These are phyloP conservation scores for Acleris literana DNA, from an alignment of 2,888 invertebrate species.

Conservation along the genomic window DNA sequence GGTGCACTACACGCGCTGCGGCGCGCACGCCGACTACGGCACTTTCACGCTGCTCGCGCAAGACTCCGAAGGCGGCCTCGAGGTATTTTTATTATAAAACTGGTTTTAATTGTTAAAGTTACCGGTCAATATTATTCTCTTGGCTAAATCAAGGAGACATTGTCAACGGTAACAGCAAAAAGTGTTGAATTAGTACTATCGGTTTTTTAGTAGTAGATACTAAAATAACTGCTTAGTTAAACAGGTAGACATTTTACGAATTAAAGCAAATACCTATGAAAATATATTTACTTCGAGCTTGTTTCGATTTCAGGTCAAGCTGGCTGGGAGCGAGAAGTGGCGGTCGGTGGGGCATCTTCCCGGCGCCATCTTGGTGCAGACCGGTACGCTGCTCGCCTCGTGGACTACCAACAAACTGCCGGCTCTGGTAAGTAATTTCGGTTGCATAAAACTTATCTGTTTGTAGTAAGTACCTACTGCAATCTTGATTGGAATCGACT, in stretches of 20 bases:
- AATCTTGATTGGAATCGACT: too few species aligned
- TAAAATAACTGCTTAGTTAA: too few species aligned
- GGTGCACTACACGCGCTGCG: slow-evolving; percentile 84
- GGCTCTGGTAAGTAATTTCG: slow-evolving; percentile 84
- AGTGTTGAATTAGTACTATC: too few species aligned
- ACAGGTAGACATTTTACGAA: too few species aligned
- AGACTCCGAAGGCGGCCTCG: slow-evolving; percentile 90
- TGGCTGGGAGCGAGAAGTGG: slow-evolving; percentile 87
- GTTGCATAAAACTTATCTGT: neutral
- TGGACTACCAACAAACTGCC: slow-evolving; percentile 89
- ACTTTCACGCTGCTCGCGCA: slow-evolving; percentile 89
- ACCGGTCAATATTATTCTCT: neutral
- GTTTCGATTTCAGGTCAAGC: slow-evolving; percentile 78
- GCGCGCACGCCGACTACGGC: slow-evolving; percentile 89
- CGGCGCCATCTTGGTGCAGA: slow-evolving; percentile 89
- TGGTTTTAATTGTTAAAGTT: slow-evolving; percentile 17
- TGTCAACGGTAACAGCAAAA: neutral
- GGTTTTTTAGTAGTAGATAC: too few species aligned
- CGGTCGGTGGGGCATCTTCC: slow-evolving; percentile 89
- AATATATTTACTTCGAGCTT: neutral
- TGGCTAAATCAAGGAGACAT: neutral
- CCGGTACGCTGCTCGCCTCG: slow-evolving; percentile 88
- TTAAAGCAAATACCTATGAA: too few species aligned
- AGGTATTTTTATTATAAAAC: slow-evolving; percentile 64
- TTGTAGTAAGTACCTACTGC: too few species aligned